Conservation (phyloP, 2,113 vertebrate genomes). For the Alethe castanea region DNA sequence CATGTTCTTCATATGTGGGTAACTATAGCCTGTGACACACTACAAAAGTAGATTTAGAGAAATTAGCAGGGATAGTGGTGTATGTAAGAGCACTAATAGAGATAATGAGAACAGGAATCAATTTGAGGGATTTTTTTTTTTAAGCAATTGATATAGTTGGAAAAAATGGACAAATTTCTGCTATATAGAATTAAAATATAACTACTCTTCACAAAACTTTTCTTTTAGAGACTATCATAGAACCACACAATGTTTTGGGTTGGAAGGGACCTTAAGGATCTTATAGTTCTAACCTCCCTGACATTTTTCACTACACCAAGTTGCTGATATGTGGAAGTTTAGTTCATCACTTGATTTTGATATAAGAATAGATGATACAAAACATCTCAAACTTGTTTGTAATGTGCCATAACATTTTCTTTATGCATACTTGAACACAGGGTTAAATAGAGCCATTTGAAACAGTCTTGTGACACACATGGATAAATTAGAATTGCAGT, state of each 20-base stretch:
- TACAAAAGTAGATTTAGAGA: background rate
- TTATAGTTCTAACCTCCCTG: background rate
- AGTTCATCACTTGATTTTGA: background rate
- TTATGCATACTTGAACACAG: background rate
- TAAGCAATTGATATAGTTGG: background rate
- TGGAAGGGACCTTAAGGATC: background rate
- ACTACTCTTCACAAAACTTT: background rate
- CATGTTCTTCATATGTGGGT: rapidly evolving
- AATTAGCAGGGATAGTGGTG: background rate
- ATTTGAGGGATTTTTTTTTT: background rate
- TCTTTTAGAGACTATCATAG: background rate
- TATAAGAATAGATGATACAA: background rate
- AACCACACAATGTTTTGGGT: background rate
- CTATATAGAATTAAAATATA: background rate
- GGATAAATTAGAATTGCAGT: background rate
- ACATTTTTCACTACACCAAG: background rate
- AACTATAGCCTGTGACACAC: background rate
- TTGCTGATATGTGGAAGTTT: background rate
- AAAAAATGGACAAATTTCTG: background rate
- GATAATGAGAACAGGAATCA: background rate
- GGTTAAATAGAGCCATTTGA: background rate
- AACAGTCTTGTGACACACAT: background rate
- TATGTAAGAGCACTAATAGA: background rate
- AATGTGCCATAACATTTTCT: background rate
- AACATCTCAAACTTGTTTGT: background rate